Evolutionary conservation across 2,888 invertebrate species (phyloP).

Genomic region (Poecilobothrus nobilitatus): DNA sequence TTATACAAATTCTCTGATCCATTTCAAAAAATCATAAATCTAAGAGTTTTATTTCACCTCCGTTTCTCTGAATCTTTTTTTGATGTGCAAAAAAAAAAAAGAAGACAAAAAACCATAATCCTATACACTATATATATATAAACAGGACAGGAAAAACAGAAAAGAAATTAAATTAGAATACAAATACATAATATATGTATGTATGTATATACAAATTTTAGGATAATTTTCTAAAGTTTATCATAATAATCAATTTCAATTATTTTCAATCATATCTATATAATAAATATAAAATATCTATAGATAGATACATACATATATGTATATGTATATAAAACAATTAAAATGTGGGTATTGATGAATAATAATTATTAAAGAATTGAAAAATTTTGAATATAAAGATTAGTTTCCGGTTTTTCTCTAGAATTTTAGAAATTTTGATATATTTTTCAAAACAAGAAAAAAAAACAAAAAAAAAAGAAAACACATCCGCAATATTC

Average conservation of each 20-base stretch:
- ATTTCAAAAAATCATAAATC: background rate
- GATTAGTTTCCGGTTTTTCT: background rate
- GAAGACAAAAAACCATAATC: too few species aligned
- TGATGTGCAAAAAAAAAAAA: too few species aligned
- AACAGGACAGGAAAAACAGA: background rate
- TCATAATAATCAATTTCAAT: too few species aligned
- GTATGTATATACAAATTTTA: too few species aligned
- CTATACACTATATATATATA: background rate
- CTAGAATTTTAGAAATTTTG: too few species aligned
- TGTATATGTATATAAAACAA: background rate
- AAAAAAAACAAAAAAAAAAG: too few species aligned
- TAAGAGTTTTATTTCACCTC: conserved; percentile 3
- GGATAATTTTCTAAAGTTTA: background rate
- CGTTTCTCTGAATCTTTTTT: background rate
- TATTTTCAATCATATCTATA: too few species aligned
- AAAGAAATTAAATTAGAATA: too few species aligned
- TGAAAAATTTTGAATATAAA: background rate
- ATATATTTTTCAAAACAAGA: background rate
- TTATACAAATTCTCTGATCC: background rate
- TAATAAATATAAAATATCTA: too few species aligned
- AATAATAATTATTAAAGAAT: too few species aligned
- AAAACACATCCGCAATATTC: background rate
- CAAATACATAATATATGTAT: too few species aligned
- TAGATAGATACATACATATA: too few species aligned
- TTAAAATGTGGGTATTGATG: background rate